Evolutionary conservation across 30 jellyfish, hydroid and myxozoan species (phyloP).

Genomic region (Calvadosia cruxmelitensis): DNA sequence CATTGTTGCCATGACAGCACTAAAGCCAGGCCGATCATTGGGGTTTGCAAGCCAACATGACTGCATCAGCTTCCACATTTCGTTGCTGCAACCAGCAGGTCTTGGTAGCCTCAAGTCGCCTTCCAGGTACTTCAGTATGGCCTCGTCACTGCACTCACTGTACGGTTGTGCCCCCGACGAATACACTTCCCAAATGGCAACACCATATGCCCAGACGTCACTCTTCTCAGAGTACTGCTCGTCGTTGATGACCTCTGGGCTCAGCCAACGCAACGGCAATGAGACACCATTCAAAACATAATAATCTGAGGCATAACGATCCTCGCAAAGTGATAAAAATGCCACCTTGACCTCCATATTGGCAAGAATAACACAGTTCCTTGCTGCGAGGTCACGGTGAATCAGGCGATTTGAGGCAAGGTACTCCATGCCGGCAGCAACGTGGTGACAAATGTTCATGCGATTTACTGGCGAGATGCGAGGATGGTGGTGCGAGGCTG

Average conservation of each 20-base stretch:
- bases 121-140: constrained; percentile 33
- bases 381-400: constrained; percentile 92
- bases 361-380: constrained; percentile 73
- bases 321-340: constrained; percentile 78
- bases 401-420: constrained; percentile 52
- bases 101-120: constrained; percentile 30
- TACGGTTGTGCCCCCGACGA: constrained; percentile 60
- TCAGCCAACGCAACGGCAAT: constrained; percentile 87
- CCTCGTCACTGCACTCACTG: constrained; percentile 44
- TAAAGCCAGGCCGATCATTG: constrained; percentile 63
- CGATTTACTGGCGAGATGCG: constrained; percentile 22
- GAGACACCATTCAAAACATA: constrained; percentile 39
- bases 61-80: constrained; percentile 28
- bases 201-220: constrained; percentile 93
- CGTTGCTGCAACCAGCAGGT: constrained; percentile 35
- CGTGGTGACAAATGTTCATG: constrained; percentile 32
- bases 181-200: constrained; percentile 76
- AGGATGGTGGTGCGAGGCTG: background rate
- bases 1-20: constrained; percentile 37
- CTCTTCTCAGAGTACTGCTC: constrained; percentile 79
- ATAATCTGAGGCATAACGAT: constrained; percentile 53
- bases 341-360: constrained; percentile 64
- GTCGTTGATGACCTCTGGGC: constrained; percentile 69
- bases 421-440: constrained; percentile 83
- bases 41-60: constrained; percentile 54